A percentile compares a stretch with the other conserved stretches of the same genome.
These are phyloP conservation scores for Exephanes ischioxanthus DNA, from an alignment of 2,888 invertebrate genomes.

Conservation along the genomic window DNA sequence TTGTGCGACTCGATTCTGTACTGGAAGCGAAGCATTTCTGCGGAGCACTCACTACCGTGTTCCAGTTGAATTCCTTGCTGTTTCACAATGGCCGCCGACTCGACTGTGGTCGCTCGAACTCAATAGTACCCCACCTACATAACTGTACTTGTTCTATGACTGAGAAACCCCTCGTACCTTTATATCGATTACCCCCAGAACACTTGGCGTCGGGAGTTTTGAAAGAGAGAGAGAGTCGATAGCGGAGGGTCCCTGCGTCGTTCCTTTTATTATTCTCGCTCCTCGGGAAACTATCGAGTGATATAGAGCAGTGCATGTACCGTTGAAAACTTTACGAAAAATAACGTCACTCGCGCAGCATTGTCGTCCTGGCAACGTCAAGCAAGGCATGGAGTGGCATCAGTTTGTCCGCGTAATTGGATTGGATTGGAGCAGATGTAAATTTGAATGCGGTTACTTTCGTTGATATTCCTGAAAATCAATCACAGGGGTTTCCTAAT, in stretches of 20 bases:
- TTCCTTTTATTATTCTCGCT: neutral
- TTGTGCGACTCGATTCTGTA: constrained; percentile 56
- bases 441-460: neutral
- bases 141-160: constrained; percentile 21
- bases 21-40: constrained; percentile 40
- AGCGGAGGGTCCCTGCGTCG: constrained; percentile 24
- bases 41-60: constrained; percentile 23
- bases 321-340: constrained; percentile 1
- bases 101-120: constrained; percentile 29
- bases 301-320: neutral
- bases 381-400: neutral
- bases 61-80: constrained; percentile 50
- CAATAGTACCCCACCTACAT: constrained; percentile 36
- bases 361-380: neutral
- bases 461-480: neutral
- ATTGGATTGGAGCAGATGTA: neutral
- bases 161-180: constrained; percentile 26
- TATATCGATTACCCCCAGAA: constrained; percentile 42
- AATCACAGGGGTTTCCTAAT: neutral
- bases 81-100: constrained; percentile 48
- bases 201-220: constrained; percentile 56
- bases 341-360: neutral
- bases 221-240: constrained; percentile 58
- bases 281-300: constrained; percentile 6
- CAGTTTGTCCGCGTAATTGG: neutral